Evolutionary conservation across 2,888 invertebrate genomes (phyloP).

Genomic region (Ramazzottius varieornatus): DNA sequence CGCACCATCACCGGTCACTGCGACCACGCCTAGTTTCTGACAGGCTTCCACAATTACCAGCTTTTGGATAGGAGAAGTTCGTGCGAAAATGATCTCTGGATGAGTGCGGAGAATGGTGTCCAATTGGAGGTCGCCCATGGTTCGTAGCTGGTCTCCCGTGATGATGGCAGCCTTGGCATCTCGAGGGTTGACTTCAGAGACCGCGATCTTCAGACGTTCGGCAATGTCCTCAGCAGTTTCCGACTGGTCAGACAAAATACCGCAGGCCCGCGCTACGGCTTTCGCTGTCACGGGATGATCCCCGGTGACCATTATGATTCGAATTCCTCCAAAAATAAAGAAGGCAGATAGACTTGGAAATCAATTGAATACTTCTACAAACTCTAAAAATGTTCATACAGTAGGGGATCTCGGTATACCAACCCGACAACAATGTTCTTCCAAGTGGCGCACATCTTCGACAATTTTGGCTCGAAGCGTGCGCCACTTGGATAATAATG

Average conservation of each 20-base stretch:
- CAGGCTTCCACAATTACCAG: slow-evolving; percentile 26
- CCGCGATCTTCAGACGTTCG: slow-evolving; percentile 58
- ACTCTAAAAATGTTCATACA: too few relatives aligned
- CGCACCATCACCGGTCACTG: slow-evolving; percentile 8
- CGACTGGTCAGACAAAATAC: not conserved
- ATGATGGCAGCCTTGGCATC: slow-evolving; percentile 17
- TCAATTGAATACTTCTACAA: too few relatives aligned
- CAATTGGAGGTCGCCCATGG: slow-evolving; percentile 12
- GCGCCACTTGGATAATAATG: too few relatives aligned
- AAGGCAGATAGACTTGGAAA: too few relatives aligned
- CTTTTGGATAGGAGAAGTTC: slow-evolving; percentile 21
- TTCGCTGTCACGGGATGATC: not conserved
- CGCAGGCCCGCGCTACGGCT: not conserved
- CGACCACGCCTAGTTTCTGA: slow-evolving; percentile 7
- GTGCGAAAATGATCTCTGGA: slow-evolving; percentile 20
- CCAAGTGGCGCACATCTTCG: too few relatives aligned
- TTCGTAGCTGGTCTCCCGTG: slow-evolving; percentile 16
- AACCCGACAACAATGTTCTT: too few relatives aligned
- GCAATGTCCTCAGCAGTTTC: slow-evolving; percentile 83
- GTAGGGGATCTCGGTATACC: too few relatives aligned
- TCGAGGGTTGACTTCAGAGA: slow-evolving; percentile 42
- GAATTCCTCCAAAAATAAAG: not conserved
- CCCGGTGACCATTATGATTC: not conserved
- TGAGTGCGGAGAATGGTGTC: slow-evolving; percentile 16
- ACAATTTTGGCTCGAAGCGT: too few relatives aligned